These are phyloP conservation scores for Hirtodrosophila confusa DNA, from an alignment of 2,888 invertebrate genomes.

Conservation along the genomic window DNA sequence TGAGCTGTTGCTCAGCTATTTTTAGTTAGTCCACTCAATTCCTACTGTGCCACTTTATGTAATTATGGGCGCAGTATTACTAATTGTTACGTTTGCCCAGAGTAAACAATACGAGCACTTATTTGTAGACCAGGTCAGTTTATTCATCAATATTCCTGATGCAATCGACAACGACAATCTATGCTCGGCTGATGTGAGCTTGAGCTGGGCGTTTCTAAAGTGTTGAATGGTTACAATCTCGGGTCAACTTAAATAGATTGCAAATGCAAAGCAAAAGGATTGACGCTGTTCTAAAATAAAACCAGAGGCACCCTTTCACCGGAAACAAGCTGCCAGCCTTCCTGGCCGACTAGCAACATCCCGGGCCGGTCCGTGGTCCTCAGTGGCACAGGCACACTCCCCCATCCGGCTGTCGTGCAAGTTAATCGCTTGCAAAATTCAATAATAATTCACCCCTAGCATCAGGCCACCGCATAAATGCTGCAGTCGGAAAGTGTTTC, in stretches of 20 bases:
- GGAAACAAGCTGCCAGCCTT: slow-evolving; percentile 33
- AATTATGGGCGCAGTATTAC: slow-evolving; percentile 36
- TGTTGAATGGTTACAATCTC: background rate
- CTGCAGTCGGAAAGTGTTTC: slow-evolving; percentile 75
- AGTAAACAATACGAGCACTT: slow-evolving; percentile 2
- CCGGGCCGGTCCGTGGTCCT: background rate
- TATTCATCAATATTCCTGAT: slow-evolving; percentile 4
- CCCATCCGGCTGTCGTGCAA: slow-evolving; percentile 52
- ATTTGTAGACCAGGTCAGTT: slow-evolving; percentile 43
- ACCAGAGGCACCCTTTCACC: slow-evolving; percentile 19
- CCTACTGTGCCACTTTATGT: slow-evolving; percentile 35
- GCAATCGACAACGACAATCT: slow-evolving; percentile 7
- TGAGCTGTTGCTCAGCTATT: slow-evolving; percentile 44
- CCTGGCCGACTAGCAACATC: slow-evolving; percentile 21
- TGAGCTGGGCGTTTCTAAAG: slow-evolving; percentile 9
- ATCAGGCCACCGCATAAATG: slow-evolving; percentile 17
- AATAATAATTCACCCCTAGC: slow-evolving; percentile 70
- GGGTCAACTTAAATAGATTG: slow-evolving; percentile 37
- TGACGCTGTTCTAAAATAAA: slow-evolving; percentile 52
- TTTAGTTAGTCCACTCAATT: slow-evolving; percentile 9
- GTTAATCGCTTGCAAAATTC: slow-evolving; percentile 81
- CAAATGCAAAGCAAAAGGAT: slow-evolving; percentile 29
- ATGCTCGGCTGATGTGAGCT: background rate
- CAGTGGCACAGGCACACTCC: background rate
- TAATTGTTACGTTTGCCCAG: slow-evolving; percentile 13